A percentile compares a stretch with the other conserved stretches of the same genome.
Conservation (phyloP, 2,888 invertebrate genomes). For the Drosophila mimica region DNA sequence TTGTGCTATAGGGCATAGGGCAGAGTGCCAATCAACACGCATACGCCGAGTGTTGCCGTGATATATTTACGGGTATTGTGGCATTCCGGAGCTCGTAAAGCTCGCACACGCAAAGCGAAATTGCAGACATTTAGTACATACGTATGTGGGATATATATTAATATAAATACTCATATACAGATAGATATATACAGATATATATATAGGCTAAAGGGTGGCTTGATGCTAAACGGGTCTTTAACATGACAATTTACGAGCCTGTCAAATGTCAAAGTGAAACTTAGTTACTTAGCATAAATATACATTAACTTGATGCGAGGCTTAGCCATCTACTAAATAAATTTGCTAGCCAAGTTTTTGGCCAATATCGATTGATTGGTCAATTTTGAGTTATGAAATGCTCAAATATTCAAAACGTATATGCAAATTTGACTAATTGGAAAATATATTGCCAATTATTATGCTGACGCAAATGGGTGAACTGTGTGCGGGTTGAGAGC, state of each 20-base stretch:
- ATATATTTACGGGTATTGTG: constrained; percentile 36
- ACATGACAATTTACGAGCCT: constrained; percentile 50
- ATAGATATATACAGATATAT: not conserved
- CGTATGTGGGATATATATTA: constrained; percentile 22
- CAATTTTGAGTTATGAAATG: constrained; percentile 2
- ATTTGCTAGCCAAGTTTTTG: constrained; percentile 16
- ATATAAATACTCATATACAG: not conserved
- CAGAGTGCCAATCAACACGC: constrained; percentile 68
- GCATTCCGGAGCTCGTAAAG: constrained; percentile 32
- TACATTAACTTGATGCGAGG: constrained; percentile 30
- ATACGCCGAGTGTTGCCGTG: constrained; percentile 55
- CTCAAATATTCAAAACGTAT: not conserved
- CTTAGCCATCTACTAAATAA: constrained; percentile 10
- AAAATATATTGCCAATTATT: constrained; percentile 46
- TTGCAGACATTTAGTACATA: constrained; percentile 33
- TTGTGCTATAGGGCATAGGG: constrained; percentile 8
- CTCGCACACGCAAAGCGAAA: constrained; percentile 44
- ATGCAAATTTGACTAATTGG: constrained; percentile 1
- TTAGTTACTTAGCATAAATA: constrained; percentile 51
- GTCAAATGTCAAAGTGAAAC: constrained; percentile 42
- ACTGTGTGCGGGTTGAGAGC: not conserved
- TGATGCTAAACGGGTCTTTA: constrained; percentile 23
- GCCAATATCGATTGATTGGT: not conserved
- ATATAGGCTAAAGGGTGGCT: constrained; percentile 6
- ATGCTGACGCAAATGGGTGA: constrained; percentile 36